Percentiles rank a stretch among this genome's conserved stretches.
Evolutionary conservation across 2,113 vertebrate genomes (phyloP).

Genomic region (Xiphorhynchus elegans): DNA sequence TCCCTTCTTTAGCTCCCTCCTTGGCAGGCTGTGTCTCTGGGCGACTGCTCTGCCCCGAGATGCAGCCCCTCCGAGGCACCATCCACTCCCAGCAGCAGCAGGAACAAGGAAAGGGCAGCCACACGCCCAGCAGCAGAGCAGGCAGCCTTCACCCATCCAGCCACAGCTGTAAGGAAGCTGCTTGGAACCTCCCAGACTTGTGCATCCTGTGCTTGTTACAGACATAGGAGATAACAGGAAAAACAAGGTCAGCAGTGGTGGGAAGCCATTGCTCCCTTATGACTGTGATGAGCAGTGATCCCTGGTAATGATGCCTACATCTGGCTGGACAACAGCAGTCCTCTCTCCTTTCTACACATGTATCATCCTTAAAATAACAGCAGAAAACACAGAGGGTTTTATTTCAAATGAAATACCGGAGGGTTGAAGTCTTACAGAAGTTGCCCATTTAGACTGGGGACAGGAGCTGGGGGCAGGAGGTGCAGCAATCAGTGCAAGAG

Average conservation of each 20-base stretch:
- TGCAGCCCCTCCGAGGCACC: neutral
- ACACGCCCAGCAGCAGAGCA: neutral
- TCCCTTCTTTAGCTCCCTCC: neutral
- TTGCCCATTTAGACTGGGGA: neutral
- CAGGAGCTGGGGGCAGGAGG: neutral
- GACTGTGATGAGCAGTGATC: neutral
- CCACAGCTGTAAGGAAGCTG: neutral
- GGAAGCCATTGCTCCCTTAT: neutral
- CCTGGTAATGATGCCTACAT: neutral
- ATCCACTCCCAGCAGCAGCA: neutral
- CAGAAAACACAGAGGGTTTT: neutral
- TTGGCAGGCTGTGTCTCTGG: neutral
- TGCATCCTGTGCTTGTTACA: neutral
- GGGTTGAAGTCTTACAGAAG: neutral
- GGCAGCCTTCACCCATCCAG: neutral
- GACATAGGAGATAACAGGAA: neutral
- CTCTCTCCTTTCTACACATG: neutral
- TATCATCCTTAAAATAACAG: neutral
- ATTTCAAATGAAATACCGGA: neutral
- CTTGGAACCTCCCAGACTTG: neutral
- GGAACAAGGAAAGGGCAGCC: neutral
- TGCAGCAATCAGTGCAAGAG: fast-evolving
- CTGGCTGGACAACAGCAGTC: neutral
- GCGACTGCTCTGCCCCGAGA: neutral
- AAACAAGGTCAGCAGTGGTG: neutral